These are phyloP conservation scores for Leucosticte australis DNA, from an alignment of 2,113 vertebrate genomes.

Conservation along the genomic window DNA sequence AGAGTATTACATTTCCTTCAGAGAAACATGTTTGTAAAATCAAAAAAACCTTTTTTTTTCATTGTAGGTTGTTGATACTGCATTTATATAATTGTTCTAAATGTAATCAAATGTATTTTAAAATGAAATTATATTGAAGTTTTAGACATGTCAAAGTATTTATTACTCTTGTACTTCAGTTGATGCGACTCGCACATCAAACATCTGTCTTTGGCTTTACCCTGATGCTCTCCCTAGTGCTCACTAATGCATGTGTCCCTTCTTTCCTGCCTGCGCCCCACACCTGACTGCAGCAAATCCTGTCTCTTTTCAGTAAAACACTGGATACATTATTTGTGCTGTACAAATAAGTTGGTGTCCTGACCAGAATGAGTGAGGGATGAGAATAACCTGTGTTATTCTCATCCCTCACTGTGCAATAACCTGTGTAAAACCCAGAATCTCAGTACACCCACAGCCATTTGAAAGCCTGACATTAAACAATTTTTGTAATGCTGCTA, in stretches of 20 bases:
- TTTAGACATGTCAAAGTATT: background rate
- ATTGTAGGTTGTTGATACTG: background rate
- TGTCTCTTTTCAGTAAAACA: background rate
- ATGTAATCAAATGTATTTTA: background rate
- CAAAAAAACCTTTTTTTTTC: background rate
- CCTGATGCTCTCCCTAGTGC: background rate
- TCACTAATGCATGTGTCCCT: background rate
- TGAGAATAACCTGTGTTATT: no score
- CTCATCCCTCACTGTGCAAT: no score
- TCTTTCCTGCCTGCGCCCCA: background rate
- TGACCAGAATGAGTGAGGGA: background rate
- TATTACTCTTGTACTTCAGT: background rate
- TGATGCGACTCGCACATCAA: background rate
- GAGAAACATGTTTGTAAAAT: background rate
- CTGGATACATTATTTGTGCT: fast-evolving
- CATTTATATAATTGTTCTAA: background rate
- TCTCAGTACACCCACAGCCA: background rate
- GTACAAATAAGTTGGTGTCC: background rate
- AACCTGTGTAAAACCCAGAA: background rate
- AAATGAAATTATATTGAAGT: background rate
- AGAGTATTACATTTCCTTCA: background rate
- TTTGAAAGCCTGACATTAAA: background rate
- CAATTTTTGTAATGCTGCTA: background rate
- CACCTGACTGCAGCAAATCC: background rate
- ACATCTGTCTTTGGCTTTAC: background rate